Base-by-base conservation (phyloP, 2,888 invertebrate genomes). In the Epsilonema sp. region DNA sequence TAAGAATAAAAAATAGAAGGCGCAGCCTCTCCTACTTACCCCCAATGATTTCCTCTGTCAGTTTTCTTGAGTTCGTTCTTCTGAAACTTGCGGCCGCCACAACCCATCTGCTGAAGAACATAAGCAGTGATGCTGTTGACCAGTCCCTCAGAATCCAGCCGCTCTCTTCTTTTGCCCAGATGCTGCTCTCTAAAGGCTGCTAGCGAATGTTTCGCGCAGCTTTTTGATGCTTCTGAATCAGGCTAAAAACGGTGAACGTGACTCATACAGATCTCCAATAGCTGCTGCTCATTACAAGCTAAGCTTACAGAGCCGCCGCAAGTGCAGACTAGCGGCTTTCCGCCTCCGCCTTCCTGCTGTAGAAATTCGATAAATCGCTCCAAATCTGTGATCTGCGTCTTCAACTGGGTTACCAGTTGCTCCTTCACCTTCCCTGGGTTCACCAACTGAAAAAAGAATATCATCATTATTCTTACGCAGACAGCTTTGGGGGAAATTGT, bases 341-440 rank as follows among this genome's bases (percentile, higher is more conserved):
- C 43, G 8, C 47, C 45, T 4, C 44, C 47, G 16, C 46, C 44
- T 45, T 59, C 54, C 62, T 79, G 80, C 74, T 97, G 94, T 59
- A 99, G 74, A 61, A 90, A 80, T 57, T 82, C 79, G 56, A 99
- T 90, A 64, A 94, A 97, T 54, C 90, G 77, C 67, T 99, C 94
- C 68, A 99, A 75, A 68, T 99, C 97, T 39, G 81, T 78, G 46
- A 99, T 86, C 70, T 99, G 94, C 1, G 87, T 85, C 68, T 92
- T 90, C 21, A 99, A 71, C 67, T 97, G 94, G 41, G 76, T 75
- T 21, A 97, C 89, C 20, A 97, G 73, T 67, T 92, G 89, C 61
- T 92, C 92, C 67, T 94, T 92, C 70, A 92, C 86, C 65, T 86
- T 80, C 52, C 89, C 75, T 19, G 86, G 86, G 58, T 86, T 89